Conservation (phyloP, 2,888 invertebrate genomes). For the Athalia cordata region DNA sequence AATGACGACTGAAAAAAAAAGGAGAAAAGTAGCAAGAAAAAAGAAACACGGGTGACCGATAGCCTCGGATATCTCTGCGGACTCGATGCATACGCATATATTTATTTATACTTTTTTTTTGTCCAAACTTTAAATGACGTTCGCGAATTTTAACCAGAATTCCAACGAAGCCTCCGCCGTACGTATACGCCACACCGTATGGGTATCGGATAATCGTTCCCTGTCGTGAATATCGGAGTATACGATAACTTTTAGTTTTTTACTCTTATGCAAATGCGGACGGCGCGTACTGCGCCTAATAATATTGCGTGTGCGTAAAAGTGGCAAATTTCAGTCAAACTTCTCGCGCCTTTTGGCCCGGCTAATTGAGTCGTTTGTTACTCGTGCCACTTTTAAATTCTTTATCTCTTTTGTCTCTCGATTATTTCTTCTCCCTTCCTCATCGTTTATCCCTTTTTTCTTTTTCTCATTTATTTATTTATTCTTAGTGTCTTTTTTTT, state of each 20-base stretch:
- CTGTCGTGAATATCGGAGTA: neutral
- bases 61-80: neutral
- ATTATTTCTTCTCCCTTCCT: neutral
- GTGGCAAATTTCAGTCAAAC: slow-evolving; percentile 16
- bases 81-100: neutral
- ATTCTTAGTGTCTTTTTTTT: too few species aligned
- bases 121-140: too few species aligned
- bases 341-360: slow-evolving; percentile 2
- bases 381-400: neutral
- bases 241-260: slow-evolving; percentile 18
- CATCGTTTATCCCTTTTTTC: neutral
- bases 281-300: neutral
- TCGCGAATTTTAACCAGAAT: too few species aligned
- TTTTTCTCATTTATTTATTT: too few species aligned
- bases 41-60: slow-evolving; percentile 10
- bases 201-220: too few species aligned
- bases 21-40: too few species aligned
- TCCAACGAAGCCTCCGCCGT: too few species aligned
- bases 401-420: too few species aligned
- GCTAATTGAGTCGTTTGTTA: slow-evolving; percentile 29
- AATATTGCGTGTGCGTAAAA: neutral
- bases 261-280: neutral
- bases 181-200: too few species aligned
- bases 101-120: neutral
- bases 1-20: too few species aligned